Conservation (phyloP, 2,113 vertebrate genomes). For the Seriola quinqueradiata region DNA sequence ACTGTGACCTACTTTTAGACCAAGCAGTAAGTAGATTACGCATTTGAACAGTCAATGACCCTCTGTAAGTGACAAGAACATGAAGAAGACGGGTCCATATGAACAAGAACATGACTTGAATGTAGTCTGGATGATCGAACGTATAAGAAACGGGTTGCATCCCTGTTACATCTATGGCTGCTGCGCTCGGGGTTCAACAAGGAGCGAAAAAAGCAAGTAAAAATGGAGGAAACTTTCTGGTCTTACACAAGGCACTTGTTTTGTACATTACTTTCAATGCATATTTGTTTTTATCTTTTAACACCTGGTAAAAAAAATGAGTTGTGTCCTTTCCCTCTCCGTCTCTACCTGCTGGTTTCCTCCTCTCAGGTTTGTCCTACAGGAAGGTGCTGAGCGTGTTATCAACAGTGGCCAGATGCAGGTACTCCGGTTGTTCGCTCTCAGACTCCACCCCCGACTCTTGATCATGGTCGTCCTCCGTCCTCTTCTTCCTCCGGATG, state of each 20-base stretch:
- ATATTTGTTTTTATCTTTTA: neutral
- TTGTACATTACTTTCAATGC: neutral
- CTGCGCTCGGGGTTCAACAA: neutral
- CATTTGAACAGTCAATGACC: neutral
- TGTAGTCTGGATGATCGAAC: neutral
- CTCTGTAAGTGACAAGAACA: neutral
- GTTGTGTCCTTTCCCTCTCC: neutral
- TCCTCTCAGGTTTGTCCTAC: conserved; percentile 64
- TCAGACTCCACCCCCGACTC: conserved; percentile 49
- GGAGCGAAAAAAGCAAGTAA: neutral
- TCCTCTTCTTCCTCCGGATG: conserved; percentile 63
- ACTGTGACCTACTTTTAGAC: neutral
- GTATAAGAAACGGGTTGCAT: neutral
- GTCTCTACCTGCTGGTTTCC: neutral
- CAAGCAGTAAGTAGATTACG: neutral
- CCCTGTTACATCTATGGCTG: neutral
- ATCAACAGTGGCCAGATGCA: conserved; percentile 89
- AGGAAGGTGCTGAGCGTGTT: conserved; percentile 87
- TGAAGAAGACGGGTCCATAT: neutral
- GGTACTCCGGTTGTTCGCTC: conserved; percentile 87
- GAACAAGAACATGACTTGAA: neutral
- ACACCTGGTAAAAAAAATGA: neutral
- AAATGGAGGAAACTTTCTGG: neutral
- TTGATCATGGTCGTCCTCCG: conserved; percentile 23
- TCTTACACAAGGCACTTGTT: neutral